Conservation (phyloP, 2,888 invertebrate species). For the Melangyna quadrimaculata region DNA sequence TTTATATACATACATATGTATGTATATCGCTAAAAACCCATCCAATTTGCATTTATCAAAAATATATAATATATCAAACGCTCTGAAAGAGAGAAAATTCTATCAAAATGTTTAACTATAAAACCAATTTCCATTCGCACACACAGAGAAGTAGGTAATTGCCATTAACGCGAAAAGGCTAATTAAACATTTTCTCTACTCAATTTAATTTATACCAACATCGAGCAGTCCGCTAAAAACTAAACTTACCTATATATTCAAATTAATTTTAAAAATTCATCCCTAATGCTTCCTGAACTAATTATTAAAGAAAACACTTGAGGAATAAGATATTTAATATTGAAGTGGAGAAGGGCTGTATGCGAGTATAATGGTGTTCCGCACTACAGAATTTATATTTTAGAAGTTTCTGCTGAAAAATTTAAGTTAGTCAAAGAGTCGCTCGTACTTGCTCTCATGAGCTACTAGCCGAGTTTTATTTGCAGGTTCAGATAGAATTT, state of each 20-base stretch:
- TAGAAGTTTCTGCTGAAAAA: background rate
- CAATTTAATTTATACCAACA: conserved; percentile 45
- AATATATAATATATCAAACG: background rate
- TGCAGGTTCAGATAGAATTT: too few species aligned
- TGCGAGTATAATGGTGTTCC: conserved; percentile 2
- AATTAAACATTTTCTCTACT: conserved; percentile 57
- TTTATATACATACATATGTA: too few species aligned
- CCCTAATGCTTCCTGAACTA: background rate
- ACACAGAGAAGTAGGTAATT: conserved; percentile 40
- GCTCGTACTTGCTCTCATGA: background rate
- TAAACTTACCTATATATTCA: background rate
- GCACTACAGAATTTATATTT: conserved; percentile 19
- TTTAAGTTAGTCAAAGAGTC: background rate
- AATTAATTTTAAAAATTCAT: conserved; percentile 16
- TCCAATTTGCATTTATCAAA: conserved; percentile 62
- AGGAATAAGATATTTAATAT: background rate
- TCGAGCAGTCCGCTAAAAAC: background rate
- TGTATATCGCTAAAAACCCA: too few species aligned
- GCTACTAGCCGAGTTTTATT: too few species aligned
- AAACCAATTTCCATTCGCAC: conserved; percentile 40
- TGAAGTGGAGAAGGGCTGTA: background rate
- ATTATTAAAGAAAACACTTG: background rate
- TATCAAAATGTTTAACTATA: conserved; percentile 39
- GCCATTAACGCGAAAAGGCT: conserved; percentile 60
- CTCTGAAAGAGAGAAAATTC: background rate